Evolutionary conservation across 1,140 invertebrate genomes (phyloP).

Genomic region (Plutomurus gul): DNA sequence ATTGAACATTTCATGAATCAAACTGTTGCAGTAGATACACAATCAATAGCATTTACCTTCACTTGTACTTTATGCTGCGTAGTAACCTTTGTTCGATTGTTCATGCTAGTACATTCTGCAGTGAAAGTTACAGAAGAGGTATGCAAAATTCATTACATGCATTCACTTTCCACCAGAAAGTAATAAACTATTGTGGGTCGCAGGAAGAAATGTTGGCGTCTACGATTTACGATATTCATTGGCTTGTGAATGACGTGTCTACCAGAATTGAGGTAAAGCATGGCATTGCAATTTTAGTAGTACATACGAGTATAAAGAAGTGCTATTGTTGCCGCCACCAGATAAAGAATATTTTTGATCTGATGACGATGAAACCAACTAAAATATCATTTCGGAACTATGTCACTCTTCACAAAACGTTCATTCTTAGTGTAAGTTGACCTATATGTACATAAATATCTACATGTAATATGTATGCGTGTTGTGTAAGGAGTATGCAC

Average conservation of each 20-base stretch:
- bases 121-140: background rate
- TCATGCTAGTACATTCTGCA: background rate
- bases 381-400: background rate
- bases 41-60: no score
- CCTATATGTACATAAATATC: no score
- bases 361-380: background rate
- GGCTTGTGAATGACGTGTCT: background rate
- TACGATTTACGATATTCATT: background rate
- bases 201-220: background rate
- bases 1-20: background rate
- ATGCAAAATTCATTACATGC: background rate
- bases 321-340: background rate
- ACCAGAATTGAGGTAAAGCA: background rate
- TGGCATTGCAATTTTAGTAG: background rate
- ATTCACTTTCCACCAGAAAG: no score
- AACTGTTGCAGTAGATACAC: no score
- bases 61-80: background rate
- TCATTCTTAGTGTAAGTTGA: background rate
- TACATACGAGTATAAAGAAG: background rate
- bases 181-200: no score
- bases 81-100: background rate
- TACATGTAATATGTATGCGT: no score
- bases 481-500: no score
- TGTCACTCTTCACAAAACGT: background rate
- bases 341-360: background rate